Base-by-base conservation (phyloP, 2,888 invertebrate genomes). In the Andrena bicolor region DNA sequence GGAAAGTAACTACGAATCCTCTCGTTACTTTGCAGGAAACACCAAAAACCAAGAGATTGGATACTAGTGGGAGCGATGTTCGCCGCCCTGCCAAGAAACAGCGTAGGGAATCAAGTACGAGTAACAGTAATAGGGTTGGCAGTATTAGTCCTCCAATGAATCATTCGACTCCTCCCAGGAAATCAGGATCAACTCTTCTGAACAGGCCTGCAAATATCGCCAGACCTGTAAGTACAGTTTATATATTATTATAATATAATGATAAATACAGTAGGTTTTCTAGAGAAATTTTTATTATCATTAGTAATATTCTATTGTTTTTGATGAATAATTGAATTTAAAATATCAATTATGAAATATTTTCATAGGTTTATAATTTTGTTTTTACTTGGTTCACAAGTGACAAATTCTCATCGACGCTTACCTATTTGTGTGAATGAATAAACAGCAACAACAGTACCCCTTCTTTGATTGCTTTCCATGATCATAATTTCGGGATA, bases 191-290 rank as follows among this genome's bases (percentile, higher is more conserved):
- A 1, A 92, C 92, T 70, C 90, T 97, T 88, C 94, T 97, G 86
- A 96, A 97, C 89, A 95, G 97, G 84, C 97, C 97, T 0, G 95
- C 96, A 10, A 96, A 96, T 89, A 95, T 96, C 76, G 94, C 96
- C 87, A 95, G 96, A 94, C 96, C 97, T 88, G 97, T 97, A 94
- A 96, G 96, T 96, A 86, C 35, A 76, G 70, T 77, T 53, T 10
- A 51, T 7, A 41, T 60, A 58, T 68, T 41, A 56, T n/a, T 41
- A 56, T 63, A 63, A 28, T 13, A 35, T 2, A 30, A n/a, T 49
- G 53, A n/a, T 28, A 30, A 28, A 53, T 56, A 16, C 8, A 63
- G 49, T 41, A 10, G n/a, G 8, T 53, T 26, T 63, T 56, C n/a
- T n/a, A 56, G 8, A 20, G 16, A 35, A 28, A 2, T 48, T n/a